These are phyloP conservation scores for Albula goreensis DNA, from an alignment of 2,113 vertebrate species.

Conservation along the genomic window DNA sequence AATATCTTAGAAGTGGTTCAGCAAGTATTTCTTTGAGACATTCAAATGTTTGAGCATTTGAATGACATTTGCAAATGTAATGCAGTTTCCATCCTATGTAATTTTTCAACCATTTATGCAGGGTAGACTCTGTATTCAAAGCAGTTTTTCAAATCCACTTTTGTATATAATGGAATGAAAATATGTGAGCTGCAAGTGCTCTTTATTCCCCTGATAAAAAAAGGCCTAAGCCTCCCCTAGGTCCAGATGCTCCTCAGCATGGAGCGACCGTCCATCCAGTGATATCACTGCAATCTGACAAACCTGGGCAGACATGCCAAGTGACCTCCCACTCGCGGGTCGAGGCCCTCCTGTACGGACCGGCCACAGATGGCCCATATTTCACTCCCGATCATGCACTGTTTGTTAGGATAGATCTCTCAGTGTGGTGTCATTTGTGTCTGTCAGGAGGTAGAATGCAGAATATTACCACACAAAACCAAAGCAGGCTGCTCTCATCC, in stretches of 20 bases:
- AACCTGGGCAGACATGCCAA: constrained; percentile 55
- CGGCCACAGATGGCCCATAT: constrained; percentile 65
- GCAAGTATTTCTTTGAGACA: not conserved
- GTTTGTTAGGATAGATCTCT: constrained; percentile 22
- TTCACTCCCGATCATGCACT: constrained; percentile 51
- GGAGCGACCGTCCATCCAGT: constrained; percentile 46
- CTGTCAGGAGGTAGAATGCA: not conserved
- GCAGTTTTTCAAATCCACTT: not conserved
- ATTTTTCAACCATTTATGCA: not conserved
- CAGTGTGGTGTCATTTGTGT: not conserved
- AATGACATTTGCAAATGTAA: not conserved
- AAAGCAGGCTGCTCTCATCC: not conserved
- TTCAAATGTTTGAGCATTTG: not conserved
- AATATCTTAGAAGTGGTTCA: not conserved
- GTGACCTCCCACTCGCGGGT: constrained; percentile 52
- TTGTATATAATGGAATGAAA: not conserved
- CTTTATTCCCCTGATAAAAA: constrained; percentile 24
- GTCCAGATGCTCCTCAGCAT: constrained; percentile 49
- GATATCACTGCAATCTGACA: constrained; percentile 49
- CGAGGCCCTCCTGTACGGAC: constrained; percentile 50
- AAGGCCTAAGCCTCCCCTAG: constrained; percentile 38
- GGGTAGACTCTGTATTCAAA: not conserved
- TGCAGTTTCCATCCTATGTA: not conserved
- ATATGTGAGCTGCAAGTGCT: not conserved
- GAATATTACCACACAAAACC: not conserved